Conservation (phyloP, 2,797 vertebrate genomes). For the Microctenopoma stevenorrisi region DNA sequence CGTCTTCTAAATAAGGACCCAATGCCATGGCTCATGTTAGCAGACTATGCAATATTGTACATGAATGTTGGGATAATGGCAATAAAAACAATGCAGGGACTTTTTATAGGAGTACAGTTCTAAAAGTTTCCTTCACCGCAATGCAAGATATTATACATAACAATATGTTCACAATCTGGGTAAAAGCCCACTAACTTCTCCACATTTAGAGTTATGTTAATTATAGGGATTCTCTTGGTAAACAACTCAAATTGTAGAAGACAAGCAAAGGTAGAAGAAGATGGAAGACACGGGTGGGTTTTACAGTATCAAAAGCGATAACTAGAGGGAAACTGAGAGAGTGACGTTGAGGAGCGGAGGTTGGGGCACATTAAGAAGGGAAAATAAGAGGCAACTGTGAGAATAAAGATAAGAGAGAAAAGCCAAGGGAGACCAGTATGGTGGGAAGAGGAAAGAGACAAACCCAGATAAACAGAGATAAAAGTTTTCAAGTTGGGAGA, state of each 20-base stretch:
- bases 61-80: no score
- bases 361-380: conserved; percentile 23
- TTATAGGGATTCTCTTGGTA: conserved; percentile 46
- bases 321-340: conserved; percentile 7
- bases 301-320: conserved; percentile 15
- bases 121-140: no score
- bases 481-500: conserved; percentile 36
- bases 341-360: conserved; percentile 30
- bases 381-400: conserved; percentile 34
- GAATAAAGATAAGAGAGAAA: conserved; percentile 45
- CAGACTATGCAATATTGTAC: no score
- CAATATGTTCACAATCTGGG: no score
- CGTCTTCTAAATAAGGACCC: no score
- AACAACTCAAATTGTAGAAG: background rate
- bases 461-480: conserved; percentile 51
- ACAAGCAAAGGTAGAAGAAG: conserved; percentile 5
- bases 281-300: background rate
- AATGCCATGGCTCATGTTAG: no score
- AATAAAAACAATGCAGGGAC: no score
- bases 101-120: no score
- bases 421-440: conserved; percentile 15
- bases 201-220: conserved; percentile 62
- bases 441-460: conserved; percentile 2
- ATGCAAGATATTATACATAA: no score
- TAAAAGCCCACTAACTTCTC: background rate